Percentiles rank a stretch among this genome's conserved stretches.
These are phyloP conservation scores for Eupithecia abbreviata DNA, from an alignment of 2,888 invertebrate species.

Conservation along the genomic window DNA sequence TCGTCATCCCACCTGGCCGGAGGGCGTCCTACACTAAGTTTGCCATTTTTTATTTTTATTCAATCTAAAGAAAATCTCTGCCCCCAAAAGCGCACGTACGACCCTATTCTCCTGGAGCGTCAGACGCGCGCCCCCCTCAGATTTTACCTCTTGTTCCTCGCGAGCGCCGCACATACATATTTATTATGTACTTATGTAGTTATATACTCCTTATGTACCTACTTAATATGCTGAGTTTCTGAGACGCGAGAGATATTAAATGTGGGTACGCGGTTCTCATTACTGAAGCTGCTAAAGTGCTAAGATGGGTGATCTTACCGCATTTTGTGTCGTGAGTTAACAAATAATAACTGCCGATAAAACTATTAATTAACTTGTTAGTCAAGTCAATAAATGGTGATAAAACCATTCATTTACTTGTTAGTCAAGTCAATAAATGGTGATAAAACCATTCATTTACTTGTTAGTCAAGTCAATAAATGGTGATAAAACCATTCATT, in stretches of 20 bases:
- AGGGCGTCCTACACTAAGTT: too few species aligned
- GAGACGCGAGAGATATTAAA: constrained; percentile 36
- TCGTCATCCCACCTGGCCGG: too few species aligned
- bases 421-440: too few species aligned
- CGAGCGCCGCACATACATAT: constrained; percentile 62
- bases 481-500: too few species aligned
- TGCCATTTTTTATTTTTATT: too few species aligned
- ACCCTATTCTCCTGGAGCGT: constrained; percentile 36
- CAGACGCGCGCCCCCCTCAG: constrained; percentile 60
- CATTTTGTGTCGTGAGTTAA: not conserved
- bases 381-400: too few species aligned
- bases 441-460: too few species aligned
- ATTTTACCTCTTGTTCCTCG: constrained; percentile 72
- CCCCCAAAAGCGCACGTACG: constrained; percentile 47
- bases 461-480: too few species aligned
- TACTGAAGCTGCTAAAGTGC: constrained; percentile 15
- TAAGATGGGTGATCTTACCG: constrained; percentile 4
- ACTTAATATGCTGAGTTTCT: constrained; percentile 42
- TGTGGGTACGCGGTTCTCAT: constrained; percentile 31
- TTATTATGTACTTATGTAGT: constrained; percentile 58
- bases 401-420: too few species aligned
- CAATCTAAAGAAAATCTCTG: not conserved
- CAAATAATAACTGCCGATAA: not conserved
- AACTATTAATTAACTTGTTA: too few species aligned
- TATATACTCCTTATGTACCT: constrained; percentile 40